phyloP scores from a whole-genome alignment of 2,888 invertebrate species.

The Ethmia dodecea region DNA sequence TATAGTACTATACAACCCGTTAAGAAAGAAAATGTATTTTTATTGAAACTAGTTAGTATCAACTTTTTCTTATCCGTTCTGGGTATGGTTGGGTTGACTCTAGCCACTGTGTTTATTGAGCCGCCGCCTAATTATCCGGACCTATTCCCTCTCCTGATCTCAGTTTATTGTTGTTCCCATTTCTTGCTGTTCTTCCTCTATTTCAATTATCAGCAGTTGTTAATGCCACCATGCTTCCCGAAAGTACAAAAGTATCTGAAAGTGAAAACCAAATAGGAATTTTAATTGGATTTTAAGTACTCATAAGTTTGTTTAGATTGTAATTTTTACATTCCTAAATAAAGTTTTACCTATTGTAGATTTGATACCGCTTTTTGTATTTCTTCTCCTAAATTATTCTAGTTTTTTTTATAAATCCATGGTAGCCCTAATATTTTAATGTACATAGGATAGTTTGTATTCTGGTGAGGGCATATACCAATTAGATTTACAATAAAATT shows the following conservation, averaged over 20 bases:
- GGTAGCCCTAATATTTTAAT: too few species aligned
- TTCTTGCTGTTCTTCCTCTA: constrained; percentile 86
- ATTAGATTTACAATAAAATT: too few species aligned
- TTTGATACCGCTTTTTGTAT: too few species aligned
- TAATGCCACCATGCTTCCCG: constrained; percentile 52
- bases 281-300: constrained; percentile 9
- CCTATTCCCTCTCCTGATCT: constrained; percentile 87
- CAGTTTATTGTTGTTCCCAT: constrained; percentile 89
- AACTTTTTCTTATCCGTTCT: constrained; percentile 76
- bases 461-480: too few species aligned
- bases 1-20: constrained; percentile 36
- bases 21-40: constrained; percentile 35
- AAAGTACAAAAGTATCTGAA: constrained; percentile 35
- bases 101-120: constrained; percentile 72
- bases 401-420: too few species aligned
- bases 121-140: constrained; percentile 89
- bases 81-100: constrained; percentile 79
- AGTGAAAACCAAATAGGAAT: constrained; percentile 38
- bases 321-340: constrained; percentile 22
- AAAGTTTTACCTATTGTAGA: not conserved
- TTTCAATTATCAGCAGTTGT: constrained; percentile 84
- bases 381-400: too few species aligned
- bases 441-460: too few species aligned
- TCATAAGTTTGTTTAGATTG: constrained; percentile 9
- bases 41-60: constrained; percentile 44